phyloP scores from a whole-genome alignment of 2,888 invertebrate genomes.

The Pteria penguin region DNA sequence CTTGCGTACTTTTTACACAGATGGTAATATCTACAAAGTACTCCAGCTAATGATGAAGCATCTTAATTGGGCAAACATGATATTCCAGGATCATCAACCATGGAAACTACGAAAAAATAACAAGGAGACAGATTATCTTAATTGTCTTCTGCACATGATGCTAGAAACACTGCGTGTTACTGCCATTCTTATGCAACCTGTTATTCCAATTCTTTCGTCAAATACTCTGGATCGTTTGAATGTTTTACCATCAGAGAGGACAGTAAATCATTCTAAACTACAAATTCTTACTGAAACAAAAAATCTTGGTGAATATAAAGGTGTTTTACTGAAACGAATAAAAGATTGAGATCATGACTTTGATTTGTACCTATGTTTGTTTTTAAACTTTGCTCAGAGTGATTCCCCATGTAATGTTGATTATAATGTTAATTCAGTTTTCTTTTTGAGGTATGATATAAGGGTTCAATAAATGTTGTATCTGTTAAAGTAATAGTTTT shows the following conservation, averaged over 20 bases:
- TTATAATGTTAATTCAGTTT: no score
- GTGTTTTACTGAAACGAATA: background rate
- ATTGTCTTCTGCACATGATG: conserved; percentile 88
- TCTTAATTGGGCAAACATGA: conserved; percentile 89
- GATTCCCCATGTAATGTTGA: no score
- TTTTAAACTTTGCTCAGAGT: no score
- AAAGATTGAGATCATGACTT: no score
- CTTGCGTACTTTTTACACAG: conserved; percentile 86
- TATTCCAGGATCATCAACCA: conserved; percentile 92
- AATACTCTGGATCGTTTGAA: conserved; percentile 83
- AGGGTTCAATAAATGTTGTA: no score
- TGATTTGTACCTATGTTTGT: no score
- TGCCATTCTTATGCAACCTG: conserved; percentile 90
- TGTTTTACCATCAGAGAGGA: conserved; percentile 61
- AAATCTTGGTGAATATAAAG: background rate
- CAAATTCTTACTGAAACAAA: background rate
- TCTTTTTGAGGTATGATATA: no score
- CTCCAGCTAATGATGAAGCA: conserved; percentile 88
- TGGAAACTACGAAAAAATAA: conserved; percentile 89
- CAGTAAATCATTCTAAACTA: background rate
- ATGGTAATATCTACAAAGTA: conserved; percentile 90
- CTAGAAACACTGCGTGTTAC: conserved; percentile 91
- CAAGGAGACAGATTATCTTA: conserved; percentile 83
- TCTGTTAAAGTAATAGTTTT: no score
- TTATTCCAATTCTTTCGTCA: conserved; percentile 88